Evolutionary conservation across 2,113 vertebrate genomes (phyloP), one percentile per base, ranked within the genome.

Genomic region (Cynoglossus semilaevis): DNA sequence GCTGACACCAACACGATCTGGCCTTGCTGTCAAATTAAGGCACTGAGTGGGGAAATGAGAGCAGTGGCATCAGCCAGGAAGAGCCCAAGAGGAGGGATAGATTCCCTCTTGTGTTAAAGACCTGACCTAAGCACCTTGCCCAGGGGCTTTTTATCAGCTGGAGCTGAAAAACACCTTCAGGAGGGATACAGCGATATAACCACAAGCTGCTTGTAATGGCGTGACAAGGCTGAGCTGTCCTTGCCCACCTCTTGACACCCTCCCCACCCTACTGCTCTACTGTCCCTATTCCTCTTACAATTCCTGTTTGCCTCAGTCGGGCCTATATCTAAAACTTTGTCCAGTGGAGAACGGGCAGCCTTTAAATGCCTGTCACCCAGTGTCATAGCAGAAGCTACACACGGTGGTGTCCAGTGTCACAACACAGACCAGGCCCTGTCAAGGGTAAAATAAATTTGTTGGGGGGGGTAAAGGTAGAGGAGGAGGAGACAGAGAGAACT

Each of bases 91-190:
- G 85, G 83, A 60, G 76, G 83, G 85, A 88, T 88, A 77, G 88
- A 90, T 90, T 90, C 91, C 84, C 82, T 82, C 65, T 88, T 91
- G 87, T 92, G 91, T 93, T 87, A 93, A 93, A 93, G 81, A 77
- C 90, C 91, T 92, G 88, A 94, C 88, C 88, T 92, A 91, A 94
- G 92, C 86, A 92, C 81, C 85, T 93, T 79, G 80, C 76, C 77
- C 79, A 67, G 67, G 87, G 84, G 88, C 85, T 91, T 86, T 91
- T 89, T 91, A 88, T 87, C 83, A 87, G 78, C 81, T 75, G 58
- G 53, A 69, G 78, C 83, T 70, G 71, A 80, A 83, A 83, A 87
- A 89, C 85, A 87, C 84, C 82, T 87, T 81, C 65, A 73, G 80
- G 71, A 80, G 71, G 46, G 72, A 81, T 63, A 71, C 85, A 62